Base-by-base conservation (phyloP, 2,113 vertebrate genomes). In the Hippocampus mohnikei region DNA sequence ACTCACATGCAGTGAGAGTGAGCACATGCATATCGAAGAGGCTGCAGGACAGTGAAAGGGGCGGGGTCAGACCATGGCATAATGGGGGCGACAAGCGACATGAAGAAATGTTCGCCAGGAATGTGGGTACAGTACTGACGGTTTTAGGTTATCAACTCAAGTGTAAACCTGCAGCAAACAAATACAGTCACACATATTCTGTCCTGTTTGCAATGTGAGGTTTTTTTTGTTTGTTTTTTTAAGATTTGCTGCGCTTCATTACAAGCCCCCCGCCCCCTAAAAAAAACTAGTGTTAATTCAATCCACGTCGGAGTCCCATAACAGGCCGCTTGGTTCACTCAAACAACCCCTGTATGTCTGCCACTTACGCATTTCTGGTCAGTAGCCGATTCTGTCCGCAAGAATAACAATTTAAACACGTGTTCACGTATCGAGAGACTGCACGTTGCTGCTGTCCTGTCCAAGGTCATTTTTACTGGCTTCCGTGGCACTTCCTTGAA, bases 211-310 rank as follows among this genome's bases (percentile, higher is more conserved):
- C 75, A 80, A 62, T 82, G 76, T 81, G 71, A 67, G 2, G 11
- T n/a, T 53, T 10, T 53, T 53, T 23, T n/a, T 21, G 2, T 1
- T 53, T 53, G 23, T 53, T 53, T 53, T 53, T 50, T 16, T 0
- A 50, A 53, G 75, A 79, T 74, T 74, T 71, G 60, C 85, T 85
- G 85, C 84, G 87, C 85, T 79, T 86, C 80, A 88, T 88, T 89
- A 88, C 78, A 68, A 77, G 73, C 70, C 67, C 64, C 67, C 75
- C 76, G 78, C 78, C 72, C 67, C 66, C 80, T 70, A 78, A 58
- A 72, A 71, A 66, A 77, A 63, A 10, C 70, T 67, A 46, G 40
- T 83, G 81, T 79, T 81, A 89, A 87, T 83, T 66, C 16, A 78
- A 74, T 66, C 74, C 72, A 84, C 85, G 81, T 9, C 67, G 64